Evolutionary conservation across 2,113 vertebrate species (phyloP).

Genomic region (Syrmaticus mikado): DNA sequence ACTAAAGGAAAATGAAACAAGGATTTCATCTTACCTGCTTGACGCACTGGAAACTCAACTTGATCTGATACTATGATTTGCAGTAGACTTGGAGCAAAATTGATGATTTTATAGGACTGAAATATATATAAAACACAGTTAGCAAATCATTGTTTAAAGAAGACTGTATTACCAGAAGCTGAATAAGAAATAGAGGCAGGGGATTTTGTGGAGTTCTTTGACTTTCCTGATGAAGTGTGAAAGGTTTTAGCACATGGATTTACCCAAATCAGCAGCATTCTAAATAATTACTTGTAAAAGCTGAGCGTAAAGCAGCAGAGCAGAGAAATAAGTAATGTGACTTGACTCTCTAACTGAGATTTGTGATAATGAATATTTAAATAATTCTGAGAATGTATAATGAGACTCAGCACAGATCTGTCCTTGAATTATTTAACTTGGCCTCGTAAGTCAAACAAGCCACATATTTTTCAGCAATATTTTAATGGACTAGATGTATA

Average conservation of each 20-base stretch:
- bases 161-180: background rate
- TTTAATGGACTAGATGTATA: background rate
- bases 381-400: background rate
- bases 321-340: background rate
- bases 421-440: background rate
- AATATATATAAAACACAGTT: constrained; percentile 67
- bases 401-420: background rate
- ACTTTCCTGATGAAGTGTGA: background rate
- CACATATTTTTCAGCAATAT: background rate
- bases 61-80: constrained; percentile 96
- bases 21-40: constrained; percentile 87
- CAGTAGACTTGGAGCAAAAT: constrained; percentile 95
- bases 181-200: background rate
- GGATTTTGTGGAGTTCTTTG: background rate
- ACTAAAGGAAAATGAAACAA: background rate
- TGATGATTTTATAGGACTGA: constrained; percentile 99
- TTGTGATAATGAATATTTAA: background rate
- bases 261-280: background rate
- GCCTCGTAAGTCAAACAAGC: background rate
- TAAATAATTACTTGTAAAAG: background rate
- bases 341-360: background rate
- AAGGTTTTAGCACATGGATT: background rate
- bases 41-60: constrained; percentile 96
- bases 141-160: background rate
- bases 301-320: background rate